Evolutionary conservation across 2,888 invertebrate genomes (phyloP), one percentile per base, ranked within the genome.

Genomic region (Diplazon laetatorius): DNA sequence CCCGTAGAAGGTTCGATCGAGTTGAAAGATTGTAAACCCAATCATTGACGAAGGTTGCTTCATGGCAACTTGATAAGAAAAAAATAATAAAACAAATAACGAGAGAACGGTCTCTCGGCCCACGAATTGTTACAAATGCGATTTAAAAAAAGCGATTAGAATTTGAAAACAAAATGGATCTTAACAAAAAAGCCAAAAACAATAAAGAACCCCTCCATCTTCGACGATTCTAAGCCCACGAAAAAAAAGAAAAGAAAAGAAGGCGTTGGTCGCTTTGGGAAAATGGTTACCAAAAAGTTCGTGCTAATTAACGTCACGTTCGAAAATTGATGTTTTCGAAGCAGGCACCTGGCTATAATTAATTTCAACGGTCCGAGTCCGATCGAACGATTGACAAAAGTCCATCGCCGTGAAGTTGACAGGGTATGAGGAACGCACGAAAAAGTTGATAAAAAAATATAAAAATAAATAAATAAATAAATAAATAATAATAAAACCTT

Each of bases 21-120:
- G n/a, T n/a, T n/a, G n/a, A n/a, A n/a, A n/a, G n/a, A n/a, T n/a
- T n/a, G n/a, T n/a, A n/a, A n/a, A n/a, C n/a, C n/a, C n/a, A n/a
- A n/a, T n/a, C n/a, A n/a, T 86, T 89, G 89, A 89, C 88, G 87
- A 90, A 89, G 88, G 89, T 89, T 90, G 84, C 30, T 30, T 30
- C 30, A 5, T 5, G 6, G 30, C 30, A n/a, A n/a, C 60, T 69
- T 30, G 55, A 69, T 57, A 50, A 39, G 30, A 30, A 5, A 16
- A 44, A 59, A 74, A 62, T 44, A 65, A 46, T 12, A 35, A 57
- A 35, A 66, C 10, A 10, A 42, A 37, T 16, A 37, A 37, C 9
- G 37, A 48, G 20, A 57, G 39, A 18, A 25, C n/a, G 0, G 20
- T 65, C 50, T 42, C 57, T 63, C 48, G 57, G 42, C 37, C 46